These are phyloP conservation scores for Tetragonula clypearis DNA, from an alignment of 1,140 invertebrate genomes.

Conservation along the genomic window DNA sequence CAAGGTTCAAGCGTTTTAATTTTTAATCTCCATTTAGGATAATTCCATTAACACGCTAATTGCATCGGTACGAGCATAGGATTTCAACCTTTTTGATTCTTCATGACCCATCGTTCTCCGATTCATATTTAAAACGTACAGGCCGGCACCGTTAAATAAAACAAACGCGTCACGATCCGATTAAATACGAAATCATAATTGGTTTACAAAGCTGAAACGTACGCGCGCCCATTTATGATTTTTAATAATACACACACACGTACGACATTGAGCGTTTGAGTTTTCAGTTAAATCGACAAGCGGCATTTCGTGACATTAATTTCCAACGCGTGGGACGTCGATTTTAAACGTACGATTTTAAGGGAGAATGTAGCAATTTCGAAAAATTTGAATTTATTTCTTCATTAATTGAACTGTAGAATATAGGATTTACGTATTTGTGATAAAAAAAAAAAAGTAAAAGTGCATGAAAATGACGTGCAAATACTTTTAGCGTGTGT, in stretches of 20 bases:
- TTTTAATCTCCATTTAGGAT: slow-evolving; percentile 44
- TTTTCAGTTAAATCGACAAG: background rate
- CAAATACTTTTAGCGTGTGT: no score
- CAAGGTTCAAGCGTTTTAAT: slow-evolving; percentile 37
- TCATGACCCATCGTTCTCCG: slow-evolving; percentile 22
- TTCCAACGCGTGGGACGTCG: background rate
- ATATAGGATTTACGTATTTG: no score
- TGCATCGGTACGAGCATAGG: background rate
- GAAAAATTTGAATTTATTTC: no score
- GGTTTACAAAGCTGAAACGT: slow-evolving; percentile 35
- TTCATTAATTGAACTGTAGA: no score
- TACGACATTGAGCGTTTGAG: background rate
- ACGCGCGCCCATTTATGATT: slow-evolving; percentile 9
- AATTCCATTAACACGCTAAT: slow-evolving; percentile 51
- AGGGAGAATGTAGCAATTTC: no score
- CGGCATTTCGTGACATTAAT: background rate
- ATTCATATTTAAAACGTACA: slow-evolving; percentile 42
- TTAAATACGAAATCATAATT: slow-evolving; percentile 43
- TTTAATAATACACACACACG: slow-evolving; percentile 22
- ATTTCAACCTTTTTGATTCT: slow-evolving; percentile 1
- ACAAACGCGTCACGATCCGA: slow-evolving; percentile 18
- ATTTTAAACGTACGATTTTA: no score
- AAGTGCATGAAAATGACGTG: no score
- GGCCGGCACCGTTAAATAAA: slow-evolving; percentile 37
- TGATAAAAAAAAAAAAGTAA: no score